phyloP scores from a whole-genome alignment of 2,888 invertebrate genomes.

The Noctua comes region DNA sequence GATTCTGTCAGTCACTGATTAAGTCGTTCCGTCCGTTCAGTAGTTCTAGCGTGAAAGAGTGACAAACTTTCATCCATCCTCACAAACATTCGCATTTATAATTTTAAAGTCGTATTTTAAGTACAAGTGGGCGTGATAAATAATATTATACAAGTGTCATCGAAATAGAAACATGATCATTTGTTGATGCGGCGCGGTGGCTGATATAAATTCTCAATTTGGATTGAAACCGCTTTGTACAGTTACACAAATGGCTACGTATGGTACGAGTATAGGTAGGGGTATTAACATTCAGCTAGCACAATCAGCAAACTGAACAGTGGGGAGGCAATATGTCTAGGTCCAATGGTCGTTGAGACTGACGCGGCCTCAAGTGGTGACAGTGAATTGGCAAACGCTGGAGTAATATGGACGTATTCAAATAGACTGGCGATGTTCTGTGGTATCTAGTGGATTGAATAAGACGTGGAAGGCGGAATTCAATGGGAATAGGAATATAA shows the following conservation, averaged over 20 bases:
- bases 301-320: slow-evolving; percentile 35
- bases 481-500: neutral
- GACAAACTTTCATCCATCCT: no score
- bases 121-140: neutral
- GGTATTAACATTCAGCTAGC: slow-evolving; percentile 17
- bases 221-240: neutral
- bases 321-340: slow-evolving; percentile 38
- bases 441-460: neutral
- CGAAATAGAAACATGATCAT: neutral
- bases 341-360: slow-evolving; percentile 28
- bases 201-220: neutral
- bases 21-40: no score
- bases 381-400: slow-evolving; percentile 43
- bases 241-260: neutral
- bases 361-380: slow-evolving; percentile 34
- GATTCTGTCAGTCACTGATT: neutral
- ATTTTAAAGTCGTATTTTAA: no score
- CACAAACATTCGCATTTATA: no score
- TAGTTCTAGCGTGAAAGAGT: no score
- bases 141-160: neutral
- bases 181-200: neutral
- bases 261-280: neutral
- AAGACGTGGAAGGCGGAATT: neutral
- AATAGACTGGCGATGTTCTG: slow-evolving; percentile 26
- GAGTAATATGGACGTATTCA: slow-evolving; percentile 45